phyloP scores from a whole-genome alignment of 2,888 invertebrate species.

The Netelia melanura region DNA sequence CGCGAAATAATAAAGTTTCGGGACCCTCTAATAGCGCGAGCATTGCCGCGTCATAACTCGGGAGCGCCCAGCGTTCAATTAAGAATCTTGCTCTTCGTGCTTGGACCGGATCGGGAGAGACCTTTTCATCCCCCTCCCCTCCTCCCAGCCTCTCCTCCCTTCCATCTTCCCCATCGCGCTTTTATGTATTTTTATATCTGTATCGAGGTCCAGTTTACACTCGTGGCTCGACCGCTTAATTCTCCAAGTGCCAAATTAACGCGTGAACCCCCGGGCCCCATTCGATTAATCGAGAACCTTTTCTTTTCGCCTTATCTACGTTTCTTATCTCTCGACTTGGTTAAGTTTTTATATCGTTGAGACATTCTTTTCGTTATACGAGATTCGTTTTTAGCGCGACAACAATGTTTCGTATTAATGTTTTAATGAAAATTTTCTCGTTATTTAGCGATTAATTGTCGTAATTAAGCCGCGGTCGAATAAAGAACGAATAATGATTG shows the following conservation, averaged over 20 bases:
- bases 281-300: conserved; percentile 51
- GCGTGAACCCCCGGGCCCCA: conserved; percentile 16
- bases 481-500: too few species aligned
- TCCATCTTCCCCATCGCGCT: conserved; percentile 26
- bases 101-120: conserved; percentile 51
- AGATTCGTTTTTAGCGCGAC: conserved; percentile 1
- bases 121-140: conserved; percentile 56
- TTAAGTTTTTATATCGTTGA: conserved; percentile 46
- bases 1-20: conserved; percentile 59
- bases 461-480: neutral
- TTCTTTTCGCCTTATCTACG: conserved; percentile 1
- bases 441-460: neutral
- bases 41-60: conserved; percentile 48
- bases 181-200: conserved; percentile 31
- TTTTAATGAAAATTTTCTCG: neutral
- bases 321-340: conserved; percentile 18
- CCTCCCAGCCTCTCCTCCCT: conserved; percentile 3
- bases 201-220: conserved; percentile 6
- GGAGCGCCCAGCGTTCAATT: conserved; percentile 58
- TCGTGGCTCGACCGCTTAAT: conserved; percentile 40
- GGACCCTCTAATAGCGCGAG: conserved; percentile 49
- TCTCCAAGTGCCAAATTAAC: conserved; percentile 52
- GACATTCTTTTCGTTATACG: conserved; percentile 3
- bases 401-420: neutral
- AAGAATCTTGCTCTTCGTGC: conserved; percentile 51